These are phyloP conservation scores for Carettochelys insculpta DNA, from an alignment of 2,113 vertebrate genomes.

Conservation along the genomic window DNA sequence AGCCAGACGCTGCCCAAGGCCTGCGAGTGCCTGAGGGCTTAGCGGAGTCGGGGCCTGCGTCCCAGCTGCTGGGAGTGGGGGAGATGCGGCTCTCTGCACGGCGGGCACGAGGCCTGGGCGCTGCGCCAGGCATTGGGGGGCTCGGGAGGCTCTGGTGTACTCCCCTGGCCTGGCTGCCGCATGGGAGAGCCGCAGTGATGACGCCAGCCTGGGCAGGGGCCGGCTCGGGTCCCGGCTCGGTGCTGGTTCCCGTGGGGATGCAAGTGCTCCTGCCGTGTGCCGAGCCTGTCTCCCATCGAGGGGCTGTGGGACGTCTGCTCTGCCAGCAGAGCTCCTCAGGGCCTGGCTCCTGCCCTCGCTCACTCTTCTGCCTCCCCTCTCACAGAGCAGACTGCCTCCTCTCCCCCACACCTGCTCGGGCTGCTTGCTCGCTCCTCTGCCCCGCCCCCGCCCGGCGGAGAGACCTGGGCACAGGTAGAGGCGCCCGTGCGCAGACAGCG, in stretches of 20 bases:
- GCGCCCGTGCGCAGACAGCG: not conserved
- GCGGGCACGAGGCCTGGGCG: not conserved
- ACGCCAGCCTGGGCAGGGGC: not conserved
- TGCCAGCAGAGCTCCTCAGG: not conserved
- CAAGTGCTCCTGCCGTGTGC: too few species aligned
- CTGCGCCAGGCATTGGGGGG: too few species aligned
- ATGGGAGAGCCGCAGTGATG: too few species aligned
- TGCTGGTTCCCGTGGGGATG: not conserved
- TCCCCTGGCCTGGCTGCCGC: too few species aligned
- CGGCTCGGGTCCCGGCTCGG: not conserved
- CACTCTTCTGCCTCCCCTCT: slow-evolving; percentile 39
- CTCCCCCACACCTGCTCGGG: slow-evolving; percentile 57
- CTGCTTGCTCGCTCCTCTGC: slow-evolving; percentile 61
- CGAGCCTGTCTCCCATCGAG: not conserved
- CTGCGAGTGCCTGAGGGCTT: not conserved
- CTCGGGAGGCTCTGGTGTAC: too few species aligned
- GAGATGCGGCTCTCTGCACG: not conserved
- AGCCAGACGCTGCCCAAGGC: too few species aligned
- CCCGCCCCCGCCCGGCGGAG: not conserved
- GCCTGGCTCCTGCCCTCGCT: too few species aligned
- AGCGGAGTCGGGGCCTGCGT: not conserved
- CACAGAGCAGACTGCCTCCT: slow-evolving; percentile 62
- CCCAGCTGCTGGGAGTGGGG: not conserved
- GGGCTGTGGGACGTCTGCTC: not conserved
- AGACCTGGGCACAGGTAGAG: not conserved